These are phyloP conservation scores for Seira sanloemensis DNA, from an alignment of 2,888 invertebrate genomes.

Conservation along the genomic window DNA sequence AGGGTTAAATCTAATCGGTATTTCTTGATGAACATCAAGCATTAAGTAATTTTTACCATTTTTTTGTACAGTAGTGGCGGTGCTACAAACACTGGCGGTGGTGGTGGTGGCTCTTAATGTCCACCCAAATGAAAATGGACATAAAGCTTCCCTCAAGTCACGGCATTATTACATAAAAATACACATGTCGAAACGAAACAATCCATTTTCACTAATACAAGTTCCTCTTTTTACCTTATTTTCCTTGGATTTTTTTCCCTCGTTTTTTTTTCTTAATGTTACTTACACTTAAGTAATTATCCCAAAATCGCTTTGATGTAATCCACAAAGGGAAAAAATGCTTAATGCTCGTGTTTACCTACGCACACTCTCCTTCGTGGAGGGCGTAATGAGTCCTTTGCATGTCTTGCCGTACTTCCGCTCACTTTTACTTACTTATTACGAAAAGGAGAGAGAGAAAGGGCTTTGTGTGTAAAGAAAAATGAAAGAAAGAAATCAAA, in stretches of 20 bases:
- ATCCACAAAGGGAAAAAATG: constrained; percentile 46
- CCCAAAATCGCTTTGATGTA: constrained; percentile 73
- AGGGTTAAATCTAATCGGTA: constrained; percentile 4
- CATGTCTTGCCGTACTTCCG: constrained; percentile 73
- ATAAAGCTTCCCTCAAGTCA: constrained; percentile 43
- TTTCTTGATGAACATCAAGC: constrained; percentile 13
- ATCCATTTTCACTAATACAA: constrained; percentile 36
- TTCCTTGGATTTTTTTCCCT: not conserved
- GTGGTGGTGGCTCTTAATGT: constrained; percentile 14
- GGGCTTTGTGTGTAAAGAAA: constrained; percentile 12
- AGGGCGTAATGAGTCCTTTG: constrained; percentile 73
- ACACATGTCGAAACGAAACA: constrained; percentile 46
- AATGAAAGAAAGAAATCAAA: constrained; percentile 69
- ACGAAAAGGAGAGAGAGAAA: constrained; percentile 27
- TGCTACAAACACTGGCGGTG: too few species aligned
- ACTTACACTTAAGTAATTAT: constrained; percentile 73
- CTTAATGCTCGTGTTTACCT: constrained; percentile 13
- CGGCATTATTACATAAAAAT: constrained; percentile 36
- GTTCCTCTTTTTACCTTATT: not conserved
- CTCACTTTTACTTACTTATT: constrained; percentile 50
- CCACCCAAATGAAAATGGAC: constrained; percentile 22
- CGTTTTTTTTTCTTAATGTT: constrained; percentile 46
- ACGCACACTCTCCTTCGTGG: constrained; percentile 53
- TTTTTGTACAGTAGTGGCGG: not conserved
- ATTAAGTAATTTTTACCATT: constrained; percentile 14